These are phyloP conservation scores for Syrphus vitripennis DNA, from an alignment of 2,888 invertebrate species.

Conservation along the genomic window DNA sequence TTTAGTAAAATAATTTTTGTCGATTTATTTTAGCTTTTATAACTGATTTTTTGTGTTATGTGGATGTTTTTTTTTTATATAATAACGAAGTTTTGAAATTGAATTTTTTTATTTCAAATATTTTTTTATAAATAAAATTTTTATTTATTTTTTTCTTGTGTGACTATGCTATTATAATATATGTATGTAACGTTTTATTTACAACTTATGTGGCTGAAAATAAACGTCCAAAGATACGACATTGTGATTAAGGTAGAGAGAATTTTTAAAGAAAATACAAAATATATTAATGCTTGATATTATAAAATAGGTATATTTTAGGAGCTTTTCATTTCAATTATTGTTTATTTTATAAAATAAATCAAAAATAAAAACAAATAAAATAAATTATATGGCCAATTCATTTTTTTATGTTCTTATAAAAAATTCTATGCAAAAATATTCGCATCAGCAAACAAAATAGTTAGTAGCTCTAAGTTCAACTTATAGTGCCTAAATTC, in stretches of 20 bases:
- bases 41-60: not conserved
- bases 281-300: conserved; percentile 48
- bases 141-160: not conserved
- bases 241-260: conserved; percentile 61
- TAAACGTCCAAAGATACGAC: conserved; percentile 66
- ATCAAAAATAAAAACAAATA: not conserved
- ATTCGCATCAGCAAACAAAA: not conserved
- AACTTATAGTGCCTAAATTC: conserved; percentile 68
- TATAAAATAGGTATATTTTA: conserved; percentile 38
- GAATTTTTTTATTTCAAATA: conserved; percentile 5
- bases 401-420: conserved; percentile 20
- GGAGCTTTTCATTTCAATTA: not conserved
- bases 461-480: conserved; percentile 47
- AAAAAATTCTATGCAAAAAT: conserved; percentile 3
- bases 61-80: conserved; percentile 40
- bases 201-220: conserved; percentile 27
- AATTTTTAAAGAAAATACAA: conserved; percentile 6
- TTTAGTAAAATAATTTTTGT: conserved; percentile 76
- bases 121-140: conserved; percentile 7
- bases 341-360: conserved; percentile 3
- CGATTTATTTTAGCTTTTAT: conserved; percentile 36
- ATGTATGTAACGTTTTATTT: not conserved
- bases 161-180: not conserved
- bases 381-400: not conserved
- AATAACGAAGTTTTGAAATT: not conserved